Base-by-base conservation (phyloP, 2,888 invertebrate species). In the Agrochola circellaris region DNA sequence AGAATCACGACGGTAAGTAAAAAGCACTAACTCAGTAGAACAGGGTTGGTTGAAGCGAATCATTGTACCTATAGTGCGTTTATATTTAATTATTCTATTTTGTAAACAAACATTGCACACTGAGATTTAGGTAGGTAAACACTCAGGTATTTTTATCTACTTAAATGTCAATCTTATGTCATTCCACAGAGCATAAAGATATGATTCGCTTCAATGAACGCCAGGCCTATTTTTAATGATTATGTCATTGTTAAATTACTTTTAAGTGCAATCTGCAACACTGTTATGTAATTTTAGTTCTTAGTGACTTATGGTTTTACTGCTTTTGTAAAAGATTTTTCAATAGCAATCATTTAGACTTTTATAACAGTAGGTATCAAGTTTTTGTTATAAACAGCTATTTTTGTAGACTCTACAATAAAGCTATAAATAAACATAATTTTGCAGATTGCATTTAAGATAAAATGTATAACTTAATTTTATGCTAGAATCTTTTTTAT, bases 1-100 rank as follows among this genome's bases (percentile, higher is more conserved):
- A 20, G 17, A 66, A 58, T 45, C 15, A 58, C 20, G 11, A 68
- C 66, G 74, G 90, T 89, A 89, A 92, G 90, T 91, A 86, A 86
- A 81, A 79, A 70, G 2, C 30, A 74, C 75, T 84, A 70, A 78
- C 74, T 75, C 45, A 54, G 42, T 38, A 62, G 6, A 45, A 69
- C 56, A 82, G 77, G 72, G 84, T 80, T 73, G 13, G 26, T 81
- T 87, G 73, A 75, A 87, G 77, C 64, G 54, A 81, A 73, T 72
- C 45, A 2, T 67, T 26, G 15, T 54, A n/a, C n/a, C n/a, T n/a
- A n/a, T n/a, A n/a, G n/a, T n/a, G n/a, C n/a, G n/a, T n/a, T n/a
- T n/a, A n/a, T n/a, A n/a, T n/a, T n/a, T n/a, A n/a, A n/a, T n/a
- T n/a, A n/a, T n/a, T n/a, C n/a, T n/a, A n/a, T n/a, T n/a, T n/a